Conservation (phyloP, 2,797 vertebrate species). For the Rallus crepitans region DNA sequence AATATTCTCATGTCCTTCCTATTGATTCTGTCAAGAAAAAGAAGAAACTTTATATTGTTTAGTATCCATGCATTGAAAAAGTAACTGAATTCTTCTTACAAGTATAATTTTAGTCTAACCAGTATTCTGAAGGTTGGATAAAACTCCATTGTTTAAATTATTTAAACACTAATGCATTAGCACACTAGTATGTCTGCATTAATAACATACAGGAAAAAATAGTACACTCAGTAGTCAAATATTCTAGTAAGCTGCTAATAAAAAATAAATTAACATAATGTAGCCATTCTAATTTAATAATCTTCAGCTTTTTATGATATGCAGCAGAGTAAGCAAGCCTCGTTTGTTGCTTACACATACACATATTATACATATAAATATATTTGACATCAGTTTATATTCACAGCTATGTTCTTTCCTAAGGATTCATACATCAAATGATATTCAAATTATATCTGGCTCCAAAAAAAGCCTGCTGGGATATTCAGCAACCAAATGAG, state of each 20-base stretch:
- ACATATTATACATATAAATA: neutral
- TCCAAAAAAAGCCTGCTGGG: constrained; percentile 37
- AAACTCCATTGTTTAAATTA: neutral
- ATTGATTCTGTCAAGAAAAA: neutral
- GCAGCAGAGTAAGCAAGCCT: neutral
- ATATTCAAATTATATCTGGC: constrained; percentile 32
- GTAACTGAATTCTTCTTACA: neutral
- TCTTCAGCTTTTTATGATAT: neutral
- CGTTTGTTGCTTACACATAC: neutral
- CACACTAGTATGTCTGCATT: neutral
- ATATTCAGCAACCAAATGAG: constrained; percentile 55
- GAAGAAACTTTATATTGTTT: neutral
- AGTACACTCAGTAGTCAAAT: neutral
- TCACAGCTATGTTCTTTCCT: constrained; percentile 52
- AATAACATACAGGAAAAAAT: neutral
- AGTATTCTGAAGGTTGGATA: neutral
- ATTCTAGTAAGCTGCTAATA: constrained; percentile 30
- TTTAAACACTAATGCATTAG: neutral
- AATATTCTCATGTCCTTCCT: neutral
- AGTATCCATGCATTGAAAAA: neutral
- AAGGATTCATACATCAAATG: constrained; percentile 30
- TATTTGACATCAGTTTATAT: constrained; percentile 32
- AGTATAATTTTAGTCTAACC: neutral
- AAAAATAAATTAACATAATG: constrained; percentile 29
- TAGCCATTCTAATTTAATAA: constrained; percentile 35